These are phyloP conservation scores for Sthenelais limicola DNA, from an alignment of 2,888 invertebrate species.

Conservation along the genomic window DNA sequence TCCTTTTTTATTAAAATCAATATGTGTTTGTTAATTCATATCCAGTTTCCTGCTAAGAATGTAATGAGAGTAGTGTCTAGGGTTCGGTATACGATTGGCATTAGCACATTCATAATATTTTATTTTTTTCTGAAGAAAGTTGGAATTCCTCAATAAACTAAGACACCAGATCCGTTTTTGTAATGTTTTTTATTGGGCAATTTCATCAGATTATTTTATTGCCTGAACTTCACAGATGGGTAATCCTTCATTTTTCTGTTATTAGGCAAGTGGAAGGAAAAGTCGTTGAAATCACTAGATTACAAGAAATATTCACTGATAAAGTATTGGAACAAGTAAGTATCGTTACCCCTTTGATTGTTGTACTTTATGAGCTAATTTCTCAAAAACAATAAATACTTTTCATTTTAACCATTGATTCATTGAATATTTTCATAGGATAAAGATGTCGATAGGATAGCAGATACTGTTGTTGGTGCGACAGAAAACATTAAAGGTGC, in stretches of 20 bases:
- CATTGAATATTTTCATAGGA: constrained; percentile 77
- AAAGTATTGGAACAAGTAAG: constrained; percentile 87
- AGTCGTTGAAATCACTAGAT: constrained; percentile 93
- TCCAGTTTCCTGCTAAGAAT: not conserved
- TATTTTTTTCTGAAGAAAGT: not conserved
- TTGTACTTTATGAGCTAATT: not conserved
- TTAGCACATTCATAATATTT: not conserved
- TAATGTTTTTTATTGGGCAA: too few relatives aligned
- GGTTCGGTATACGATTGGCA: not conserved
- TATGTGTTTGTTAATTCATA: not conserved
- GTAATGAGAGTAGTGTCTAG: too few relatives aligned
- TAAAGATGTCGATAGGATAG: constrained; percentile 91
- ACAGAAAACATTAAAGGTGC: constrained; percentile 97
- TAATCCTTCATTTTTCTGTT: too few relatives aligned
- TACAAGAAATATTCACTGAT: constrained; percentile 96
- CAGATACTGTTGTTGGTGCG: constrained; percentile 89
- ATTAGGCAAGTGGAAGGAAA: constrained; percentile 77
- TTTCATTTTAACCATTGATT: too few relatives aligned
- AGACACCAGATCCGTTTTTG: not conserved
- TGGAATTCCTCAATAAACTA: too few relatives aligned
- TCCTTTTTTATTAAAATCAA: too few relatives aligned
- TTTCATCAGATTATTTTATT: too few relatives aligned
- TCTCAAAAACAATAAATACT: not conserved
- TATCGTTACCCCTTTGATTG: not conserved
- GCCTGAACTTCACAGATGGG: too few relatives aligned